Base-by-base conservation (phyloP, 1,140 invertebrate species). In the Anthonomus grandis region DNA sequence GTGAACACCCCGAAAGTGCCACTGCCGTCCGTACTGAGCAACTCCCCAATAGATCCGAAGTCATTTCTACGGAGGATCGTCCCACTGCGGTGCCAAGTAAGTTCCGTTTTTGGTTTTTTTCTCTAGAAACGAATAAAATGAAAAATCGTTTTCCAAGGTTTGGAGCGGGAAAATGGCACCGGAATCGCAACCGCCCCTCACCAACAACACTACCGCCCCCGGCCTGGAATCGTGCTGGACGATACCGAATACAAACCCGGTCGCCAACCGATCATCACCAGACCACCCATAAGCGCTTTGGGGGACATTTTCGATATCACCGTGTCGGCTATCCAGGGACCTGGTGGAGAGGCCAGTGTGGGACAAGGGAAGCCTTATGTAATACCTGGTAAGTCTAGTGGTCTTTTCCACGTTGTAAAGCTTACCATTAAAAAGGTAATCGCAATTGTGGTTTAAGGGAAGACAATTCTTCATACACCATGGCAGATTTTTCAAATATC, bases 221-320 rank as follows among this genome's bases (percentile, higher is more conserved):
- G 89, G 21, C 89, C 89, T 4, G 89, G 89, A 25, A 89, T 91
- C 27, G 88, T 91, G 0, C 71, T 91, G 13, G 89, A 91, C 59
- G 89, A 91, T 68, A 84, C 88, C 1, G 85, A 87, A 68, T 87
- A 85, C 72, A 86, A 86, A 66, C 85, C 84, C 0, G 82, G 82
- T 38, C 71, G 18, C 12, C 71, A 66, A 39, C 69, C 66, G 44
- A 69, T 73, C n/a, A 47, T 71, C 6, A 73, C 72, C 2, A 64
- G 64, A 48, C 70, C 69, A n/a, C 68, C 64, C 44, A 37, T 67
- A 23, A 76, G 69, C 41, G 77, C 66, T 57, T 75, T 67, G 55
- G 87, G 89, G 3, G 90, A 94, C 66, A 86, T 91, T 21, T 93
- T 94, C 68, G 90, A 94, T 64, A 84, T 94, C 0, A 91, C 90